Evolutionary conservation across 2,113 vertebrate genomes (phyloP), one percentile per base, ranked within the genome.

Genomic region (Corythoichthys intestinalis): DNA sequence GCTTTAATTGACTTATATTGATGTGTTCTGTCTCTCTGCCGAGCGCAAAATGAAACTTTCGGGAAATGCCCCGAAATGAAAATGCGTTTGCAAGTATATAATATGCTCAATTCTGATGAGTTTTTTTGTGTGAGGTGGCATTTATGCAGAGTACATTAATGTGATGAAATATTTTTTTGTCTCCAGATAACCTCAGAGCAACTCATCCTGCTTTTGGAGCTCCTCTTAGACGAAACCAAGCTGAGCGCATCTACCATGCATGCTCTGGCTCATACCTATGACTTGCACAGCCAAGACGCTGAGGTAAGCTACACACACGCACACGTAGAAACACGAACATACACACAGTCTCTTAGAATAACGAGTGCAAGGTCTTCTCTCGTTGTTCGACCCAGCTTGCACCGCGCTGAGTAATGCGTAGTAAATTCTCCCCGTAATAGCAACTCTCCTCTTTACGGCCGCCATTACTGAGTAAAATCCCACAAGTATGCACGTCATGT

Each of bases 141-240:
- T 44, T 49, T 34, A 15, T 7, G 5, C 54, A 58, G 61, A 46
- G 68, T 61, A 76, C 11, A 58, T 67, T 75, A 69, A 82, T 44
- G 86, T 58, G 17, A n/a, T 50, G 4, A 56, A 65, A 28, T 86
- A 82, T 84, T 64, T 73, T 49, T 86, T 53, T 80, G 63, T 81
- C 66, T 62, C n/a, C 87, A 99, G 97, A 85, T 98, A 90, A 91
- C 90, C 70, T 91, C 95, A 34, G 95, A 96, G 72, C 95, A 98
- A 90, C 86, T 97, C 61, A 89, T 97, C 74, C 90, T 98, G 90
- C 94, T 99, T 79, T 80, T 98, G 91, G 97, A 99, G 80, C 86
- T 69, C 58, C 93, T 98, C 28, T 85, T 98, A 64, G 94, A 98
- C 65, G 92, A 94, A 90, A 88, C 91, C 64, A 89, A 90, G 0